Evolutionary conservation across 2,888 invertebrate genomes (phyloP).

Genomic region (Parascotia fuliginaria): DNA sequence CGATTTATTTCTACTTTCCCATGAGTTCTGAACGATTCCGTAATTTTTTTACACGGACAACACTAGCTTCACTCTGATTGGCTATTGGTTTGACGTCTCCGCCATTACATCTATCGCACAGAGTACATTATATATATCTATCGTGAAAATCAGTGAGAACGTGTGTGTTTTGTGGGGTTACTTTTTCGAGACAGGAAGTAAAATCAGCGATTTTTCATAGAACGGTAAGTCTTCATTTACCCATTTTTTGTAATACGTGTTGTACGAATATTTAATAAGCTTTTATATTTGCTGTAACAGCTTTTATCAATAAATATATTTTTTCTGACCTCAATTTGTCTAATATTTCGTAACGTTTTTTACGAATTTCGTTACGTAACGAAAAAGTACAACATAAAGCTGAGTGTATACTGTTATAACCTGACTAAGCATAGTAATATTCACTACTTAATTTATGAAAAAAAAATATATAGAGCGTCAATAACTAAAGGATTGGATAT

Average conservation of each 20-base stretch:
- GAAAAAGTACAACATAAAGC: constrained; percentile 1
- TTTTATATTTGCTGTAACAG: constrained; percentile 6
- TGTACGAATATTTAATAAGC: constrained; percentile 3
- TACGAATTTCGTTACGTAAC: constrained; percentile 6
- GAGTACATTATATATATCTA: too few species aligned
- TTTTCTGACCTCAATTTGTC: constrained; percentile 3
- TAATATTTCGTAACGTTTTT: constrained; percentile 3
- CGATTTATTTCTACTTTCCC: constrained; percentile 7
- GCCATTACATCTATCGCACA: constrained; percentile 1
- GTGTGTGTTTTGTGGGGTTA: constrained; percentile 2
- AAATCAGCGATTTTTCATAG: constrained; percentile 2
- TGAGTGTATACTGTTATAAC: neutral
- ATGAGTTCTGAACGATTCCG: constrained; percentile 5
- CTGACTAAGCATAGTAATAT: neutral
- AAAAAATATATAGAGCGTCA: constrained; percentile 4
- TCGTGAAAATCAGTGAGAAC: constrained; percentile 4
- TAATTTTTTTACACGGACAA: constrained; percentile 5
- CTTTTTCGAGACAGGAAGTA: constrained; percentile 6
- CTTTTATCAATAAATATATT: neutral
- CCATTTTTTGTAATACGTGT: neutral
- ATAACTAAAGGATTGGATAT: constrained; percentile 3
- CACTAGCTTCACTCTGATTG: neutral
- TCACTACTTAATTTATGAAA: neutral
- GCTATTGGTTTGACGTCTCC: constrained; percentile 4
- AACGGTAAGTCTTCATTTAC: constrained; percentile 7